Percentiles rank a stretch among this genome's conserved stretches.
These are phyloP conservation scores for Zaprionus obscuricornis DNA, from an alignment of 2,888 invertebrate species.

Conservation along the genomic window DNA sequence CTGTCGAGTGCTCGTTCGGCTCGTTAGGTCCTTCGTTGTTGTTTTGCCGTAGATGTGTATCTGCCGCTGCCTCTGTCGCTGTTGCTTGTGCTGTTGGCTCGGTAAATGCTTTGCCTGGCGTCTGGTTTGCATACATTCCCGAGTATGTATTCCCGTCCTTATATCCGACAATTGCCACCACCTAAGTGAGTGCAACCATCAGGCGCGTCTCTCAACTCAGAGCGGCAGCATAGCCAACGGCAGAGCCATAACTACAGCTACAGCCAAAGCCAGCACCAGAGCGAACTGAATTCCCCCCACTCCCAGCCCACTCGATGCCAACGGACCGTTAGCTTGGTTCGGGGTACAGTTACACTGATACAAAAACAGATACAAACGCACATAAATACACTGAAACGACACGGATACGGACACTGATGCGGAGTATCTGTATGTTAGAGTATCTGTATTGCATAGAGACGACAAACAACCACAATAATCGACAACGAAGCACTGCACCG, in stretches of 20 bases:
- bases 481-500: constrained; percentile 77
- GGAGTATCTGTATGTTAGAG: background rate
- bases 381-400: constrained; percentile 1
- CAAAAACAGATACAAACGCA: constrained; percentile 1
- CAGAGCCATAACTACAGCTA: constrained; percentile 19
- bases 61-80: constrained; percentile 6
- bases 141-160: constrained; percentile 37
- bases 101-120: constrained; percentile 27
- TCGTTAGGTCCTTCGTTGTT: constrained; percentile 57
- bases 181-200: constrained; percentile 60
- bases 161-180: constrained; percentile 74
- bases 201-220: constrained; percentile 49
- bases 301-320: constrained; percentile 58
- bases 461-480: constrained; percentile 78
- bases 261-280: constrained; percentile 26
- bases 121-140: constrained; percentile 57
- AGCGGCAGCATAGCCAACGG: constrained; percentile 3
- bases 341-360: constrained; percentile 31
- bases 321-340: constrained; percentile 55
- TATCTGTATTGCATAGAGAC: constrained; percentile 54
- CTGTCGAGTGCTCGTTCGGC: constrained; percentile 66
- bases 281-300: constrained; percentile 15
- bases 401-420: constrained; percentile 37
- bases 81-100: constrained; percentile 13
- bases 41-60: too few species aligned